Evolutionary conservation across 37 sponge, comb jelly and placozoan species (phyloP).

Genomic region (Cladorhizidae sp.): DNA sequence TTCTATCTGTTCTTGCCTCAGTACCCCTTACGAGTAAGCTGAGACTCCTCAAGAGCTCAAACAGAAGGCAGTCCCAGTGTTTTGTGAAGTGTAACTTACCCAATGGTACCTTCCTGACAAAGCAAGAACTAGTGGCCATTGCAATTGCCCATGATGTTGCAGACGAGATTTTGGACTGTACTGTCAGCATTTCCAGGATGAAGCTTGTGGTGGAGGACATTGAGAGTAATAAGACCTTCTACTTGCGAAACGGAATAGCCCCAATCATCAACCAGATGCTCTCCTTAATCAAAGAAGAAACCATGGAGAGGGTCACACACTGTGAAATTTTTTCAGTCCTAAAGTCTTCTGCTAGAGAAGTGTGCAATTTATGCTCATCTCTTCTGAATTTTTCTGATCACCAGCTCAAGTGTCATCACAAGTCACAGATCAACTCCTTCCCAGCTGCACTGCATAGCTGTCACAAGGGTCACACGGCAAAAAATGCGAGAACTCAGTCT

Average conservation of each 20-base stretch:
- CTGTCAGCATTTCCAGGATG: slow-evolving; percentile 35
- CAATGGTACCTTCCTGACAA: slow-evolving; percentile 48
- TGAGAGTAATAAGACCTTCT: not conserved
- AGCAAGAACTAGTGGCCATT: slow-evolving; percentile 54
- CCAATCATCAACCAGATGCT: slow-evolving; percentile 16
- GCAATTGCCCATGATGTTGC: slow-evolving; percentile 57
- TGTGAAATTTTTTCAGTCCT: not conserved
- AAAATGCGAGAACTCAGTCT: too few relatives aligned
- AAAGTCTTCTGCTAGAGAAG: not conserved
- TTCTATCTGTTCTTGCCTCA: slow-evolving; percentile 40
- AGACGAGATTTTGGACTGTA: slow-evolving; percentile 62
- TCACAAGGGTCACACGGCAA: too few relatives aligned
- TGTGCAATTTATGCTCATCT: too few relatives aligned
- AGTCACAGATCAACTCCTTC: not conserved
- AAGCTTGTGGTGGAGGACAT: slow-evolving; percentile 16
- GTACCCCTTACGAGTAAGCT: slow-evolving; percentile 57
- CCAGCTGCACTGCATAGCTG: not conserved
- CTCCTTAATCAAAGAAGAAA: slow-evolving; percentile 39
- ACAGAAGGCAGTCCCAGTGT: not conserved
- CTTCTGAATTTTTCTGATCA: too few relatives aligned
- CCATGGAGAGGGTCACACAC: slow-evolving; percentile 7
- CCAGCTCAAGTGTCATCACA: too few relatives aligned
- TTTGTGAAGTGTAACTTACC: slow-evolving; percentile 56
- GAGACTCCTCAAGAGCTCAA: slow-evolving; percentile 9
- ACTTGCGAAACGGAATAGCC: not conserved